These are phyloP conservation scores for Drepana falcataria DNA, from an alignment of 2,888 invertebrate species.

Conservation along the genomic window DNA sequence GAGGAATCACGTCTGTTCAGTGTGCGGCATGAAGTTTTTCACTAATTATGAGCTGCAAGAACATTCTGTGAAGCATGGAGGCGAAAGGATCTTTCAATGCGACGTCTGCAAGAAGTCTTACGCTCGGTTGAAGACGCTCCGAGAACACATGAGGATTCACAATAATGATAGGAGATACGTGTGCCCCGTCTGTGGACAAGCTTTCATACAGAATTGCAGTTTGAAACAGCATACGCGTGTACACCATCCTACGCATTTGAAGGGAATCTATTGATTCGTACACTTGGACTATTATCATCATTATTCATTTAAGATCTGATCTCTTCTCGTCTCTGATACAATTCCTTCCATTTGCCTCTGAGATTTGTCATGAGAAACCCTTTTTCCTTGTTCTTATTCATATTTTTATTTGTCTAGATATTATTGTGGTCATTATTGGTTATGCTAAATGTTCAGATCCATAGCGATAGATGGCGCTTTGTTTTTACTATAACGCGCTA, in stretches of 20 bases:
- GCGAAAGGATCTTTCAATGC: conserved; percentile 74
- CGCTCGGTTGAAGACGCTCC: conserved; percentile 62
- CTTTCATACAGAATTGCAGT: conserved; percentile 68
- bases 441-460: no score
- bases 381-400: no score
- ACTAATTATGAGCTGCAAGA: conserved; percentile 76
- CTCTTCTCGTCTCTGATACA: no score
- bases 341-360: no score
- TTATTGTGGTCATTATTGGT: no score
- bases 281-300: neutral
- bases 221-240: conserved; percentile 66
- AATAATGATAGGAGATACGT: conserved; percentile 63
- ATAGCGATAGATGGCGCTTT: no score
- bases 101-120: conserved; percentile 74
- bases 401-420: no score
- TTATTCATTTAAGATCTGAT: no score
- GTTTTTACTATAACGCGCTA: no score
- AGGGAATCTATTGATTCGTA: conserved; percentile 32
- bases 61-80: conserved; percentile 75
- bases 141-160: conserved; percentile 70
- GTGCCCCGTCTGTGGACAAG: conserved; percentile 61
- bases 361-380: no score
- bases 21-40: conserved; percentile 76
- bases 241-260: conserved; percentile 58
- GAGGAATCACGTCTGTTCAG: conserved; percentile 67